phyloP scores from a whole-genome alignment of 1,140 invertebrate species.

The Xylocopa sonorina region DNA sequence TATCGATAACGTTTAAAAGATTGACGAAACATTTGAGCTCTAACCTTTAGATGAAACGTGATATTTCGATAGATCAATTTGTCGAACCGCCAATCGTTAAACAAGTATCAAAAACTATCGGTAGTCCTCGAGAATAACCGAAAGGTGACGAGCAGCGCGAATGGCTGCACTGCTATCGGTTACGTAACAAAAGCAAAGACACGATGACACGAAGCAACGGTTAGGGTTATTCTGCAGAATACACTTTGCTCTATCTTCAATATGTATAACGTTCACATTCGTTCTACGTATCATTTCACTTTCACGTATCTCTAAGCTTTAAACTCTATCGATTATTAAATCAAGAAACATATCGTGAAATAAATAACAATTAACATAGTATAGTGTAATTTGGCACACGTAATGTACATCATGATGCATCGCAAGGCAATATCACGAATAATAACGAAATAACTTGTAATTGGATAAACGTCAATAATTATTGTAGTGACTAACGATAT shows the following conservation, averaged over 20 bases:
- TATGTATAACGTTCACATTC: too few relatives aligned
- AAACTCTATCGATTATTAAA: not conserved
- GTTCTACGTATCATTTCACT: not conserved
- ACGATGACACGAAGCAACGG: conserved; percentile 21
- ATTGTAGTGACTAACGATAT: not conserved
- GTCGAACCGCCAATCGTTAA: too few relatives aligned
- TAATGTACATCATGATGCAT: not conserved
- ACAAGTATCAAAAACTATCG: not conserved
- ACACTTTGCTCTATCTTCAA: not conserved
- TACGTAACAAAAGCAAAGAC: conserved; percentile 38
- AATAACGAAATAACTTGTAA: not conserved
- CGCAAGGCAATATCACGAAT: not conserved
- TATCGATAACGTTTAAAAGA: not conserved
- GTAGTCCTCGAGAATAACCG: not conserved
- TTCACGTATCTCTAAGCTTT: not conserved
- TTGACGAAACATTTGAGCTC: not conserved
- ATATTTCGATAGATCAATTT: not conserved
- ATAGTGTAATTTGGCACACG: not conserved
- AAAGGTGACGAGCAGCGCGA: not conserved
- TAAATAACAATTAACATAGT: not conserved
- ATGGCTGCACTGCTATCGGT: conserved; percentile 26
- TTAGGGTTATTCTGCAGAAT: conserved; percentile 1
- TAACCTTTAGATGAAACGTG: not conserved
- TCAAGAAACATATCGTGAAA: too few relatives aligned
- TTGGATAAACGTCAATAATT: not conserved